Evolutionary conservation across 2,113 vertebrate genomes (phyloP).

Genomic region (Tyrannus savana): DNA sequence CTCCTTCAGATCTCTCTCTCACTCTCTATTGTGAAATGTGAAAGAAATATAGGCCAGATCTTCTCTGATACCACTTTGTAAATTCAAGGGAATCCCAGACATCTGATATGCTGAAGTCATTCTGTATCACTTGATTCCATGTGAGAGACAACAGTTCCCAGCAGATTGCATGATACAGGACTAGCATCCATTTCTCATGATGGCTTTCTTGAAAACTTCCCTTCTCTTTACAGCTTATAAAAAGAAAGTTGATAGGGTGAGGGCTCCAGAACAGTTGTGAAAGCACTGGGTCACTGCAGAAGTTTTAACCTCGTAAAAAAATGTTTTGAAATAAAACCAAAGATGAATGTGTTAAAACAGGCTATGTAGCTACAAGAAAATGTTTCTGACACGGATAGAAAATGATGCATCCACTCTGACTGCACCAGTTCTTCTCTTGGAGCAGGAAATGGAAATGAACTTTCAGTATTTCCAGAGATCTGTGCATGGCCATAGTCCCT

Average conservation of each 20-base stretch:
- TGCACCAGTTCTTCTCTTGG: not conserved
- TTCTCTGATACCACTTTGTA: not conserved
- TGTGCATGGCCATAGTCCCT: not conserved
- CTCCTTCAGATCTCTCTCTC: not conserved
- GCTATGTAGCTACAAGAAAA: not conserved
- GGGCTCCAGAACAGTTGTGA: not conserved
- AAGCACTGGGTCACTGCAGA: not conserved
- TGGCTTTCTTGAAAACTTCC: not conserved
- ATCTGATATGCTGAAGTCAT: not conserved
- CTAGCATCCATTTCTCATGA: not conserved
- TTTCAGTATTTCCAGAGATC: not conserved
- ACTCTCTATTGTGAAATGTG: not conserved
- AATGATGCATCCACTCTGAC: not conserved
- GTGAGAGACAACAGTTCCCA: not conserved
- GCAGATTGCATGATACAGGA: not conserved
- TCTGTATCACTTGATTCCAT: not conserved
- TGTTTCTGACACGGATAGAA: not conserved
- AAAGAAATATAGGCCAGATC: not conserved
- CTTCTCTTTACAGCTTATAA: conserved; percentile 38
- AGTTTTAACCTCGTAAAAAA: not conserved
- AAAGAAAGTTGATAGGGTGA: conserved; percentile 25
- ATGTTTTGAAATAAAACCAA: not conserved
- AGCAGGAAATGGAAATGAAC: not conserved
- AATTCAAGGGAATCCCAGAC: conserved; percentile 4
- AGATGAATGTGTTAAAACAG: not conserved